These are phyloP conservation scores for Acanthurus lineatus DNA, from an alignment of 2,797 vertebrate species.

Conservation along the genomic window DNA sequence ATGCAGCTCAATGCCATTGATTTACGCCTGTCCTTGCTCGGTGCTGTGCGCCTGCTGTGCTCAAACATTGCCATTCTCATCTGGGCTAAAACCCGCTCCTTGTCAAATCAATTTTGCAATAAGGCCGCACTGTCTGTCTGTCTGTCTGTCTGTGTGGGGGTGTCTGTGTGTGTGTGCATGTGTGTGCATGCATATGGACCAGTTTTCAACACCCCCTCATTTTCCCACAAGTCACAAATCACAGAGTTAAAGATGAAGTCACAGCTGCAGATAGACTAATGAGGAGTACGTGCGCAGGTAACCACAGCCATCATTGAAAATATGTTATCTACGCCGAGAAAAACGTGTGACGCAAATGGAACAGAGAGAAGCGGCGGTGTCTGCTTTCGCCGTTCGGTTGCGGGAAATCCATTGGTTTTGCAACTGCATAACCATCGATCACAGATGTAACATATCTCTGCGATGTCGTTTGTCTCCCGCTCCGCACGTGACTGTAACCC, in stretches of 20 bases:
- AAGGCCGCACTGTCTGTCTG: conserved; percentile 13
- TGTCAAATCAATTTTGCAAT: conserved; percentile 68
- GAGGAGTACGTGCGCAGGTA: conserved; percentile 35
- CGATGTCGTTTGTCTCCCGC: conserved; percentile 54
- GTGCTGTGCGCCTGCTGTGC: conserved; percentile 39
- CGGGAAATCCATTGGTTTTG: conserved; percentile 58
- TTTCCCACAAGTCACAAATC: conserved; percentile 54
- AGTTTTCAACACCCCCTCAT: conserved; percentile 20
- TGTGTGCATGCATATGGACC: not conserved
- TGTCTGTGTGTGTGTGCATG: not conserved
- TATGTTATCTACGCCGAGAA: conserved; percentile 26
- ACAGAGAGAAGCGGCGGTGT: conserved; percentile 11
- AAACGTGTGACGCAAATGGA: conserved; percentile 49
- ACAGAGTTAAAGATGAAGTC: conserved; percentile 38
- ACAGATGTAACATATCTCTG: conserved; percentile 42
- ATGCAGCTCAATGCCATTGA: conserved; percentile 61
- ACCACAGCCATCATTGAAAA: conserved; percentile 52
- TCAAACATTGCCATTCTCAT: conserved; percentile 53
- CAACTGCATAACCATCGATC: conserved; percentile 63
- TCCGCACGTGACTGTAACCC: conserved; percentile 56
- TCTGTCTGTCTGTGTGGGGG: not conserved
- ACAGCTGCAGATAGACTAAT: conserved; percentile 52
- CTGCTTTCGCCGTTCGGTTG: not conserved
- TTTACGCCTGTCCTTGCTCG: conserved; percentile 59
- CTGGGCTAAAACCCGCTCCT: conserved; percentile 46